A percentile compares a stretch with the other conserved stretches of the same genome.
Evolutionary conservation across 2,797 vertebrate species (phyloP).

Genomic region (Clarias laeviceps): DNA sequence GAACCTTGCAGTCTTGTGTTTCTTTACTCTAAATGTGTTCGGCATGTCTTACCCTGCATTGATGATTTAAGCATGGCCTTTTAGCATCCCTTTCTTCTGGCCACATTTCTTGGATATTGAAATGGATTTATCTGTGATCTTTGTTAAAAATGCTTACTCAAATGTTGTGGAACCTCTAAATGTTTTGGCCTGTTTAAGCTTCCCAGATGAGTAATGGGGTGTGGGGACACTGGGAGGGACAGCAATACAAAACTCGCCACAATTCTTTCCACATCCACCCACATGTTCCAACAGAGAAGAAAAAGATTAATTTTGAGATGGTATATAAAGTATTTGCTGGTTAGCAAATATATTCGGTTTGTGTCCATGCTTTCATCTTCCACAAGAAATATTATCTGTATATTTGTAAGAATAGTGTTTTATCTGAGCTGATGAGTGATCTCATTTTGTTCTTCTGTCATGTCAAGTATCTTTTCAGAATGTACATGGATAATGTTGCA

Average conservation of each 20-base stretch:
- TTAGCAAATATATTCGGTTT: slow-evolving; percentile 14
- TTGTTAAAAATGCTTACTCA: slow-evolving; percentile 21
- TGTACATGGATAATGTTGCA: slow-evolving; percentile 6
- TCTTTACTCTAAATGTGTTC: neutral
- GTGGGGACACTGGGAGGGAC: slow-evolving; percentile 27
- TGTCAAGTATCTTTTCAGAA: slow-evolving; percentile 16
- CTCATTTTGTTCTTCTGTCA: slow-evolving; percentile 21
- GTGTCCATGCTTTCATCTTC: slow-evolving; percentile 23
- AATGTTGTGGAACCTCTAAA: slow-evolving; percentile 12
- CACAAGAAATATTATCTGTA: slow-evolving; percentile 19
- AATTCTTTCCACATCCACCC: slow-evolving; percentile 43
- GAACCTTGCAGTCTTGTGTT: neutral
- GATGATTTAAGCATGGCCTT: neutral
- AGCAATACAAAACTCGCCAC: slow-evolving; percentile 15
- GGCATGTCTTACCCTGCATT: neutral
- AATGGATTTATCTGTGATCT: slow-evolving; percentile 2
- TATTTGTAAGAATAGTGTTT: slow-evolving; percentile 16
- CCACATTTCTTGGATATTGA: slow-evolving; percentile 1
- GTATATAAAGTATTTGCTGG: neutral
- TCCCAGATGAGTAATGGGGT: slow-evolving; percentile 30
- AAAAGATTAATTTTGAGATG: slow-evolving; percentile 41
- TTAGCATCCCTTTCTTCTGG: neutral
- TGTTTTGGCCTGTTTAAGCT: slow-evolving; percentile 10
- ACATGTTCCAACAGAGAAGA: slow-evolving; percentile 34
- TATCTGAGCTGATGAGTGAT: slow-evolving; percentile 24